Percentiles rank a stretch among this genome's conserved stretches.
Evolutionary conservation across 2,797 vertebrate genomes (phyloP).

Genomic region (Bovichtus diacanthus): DNA sequence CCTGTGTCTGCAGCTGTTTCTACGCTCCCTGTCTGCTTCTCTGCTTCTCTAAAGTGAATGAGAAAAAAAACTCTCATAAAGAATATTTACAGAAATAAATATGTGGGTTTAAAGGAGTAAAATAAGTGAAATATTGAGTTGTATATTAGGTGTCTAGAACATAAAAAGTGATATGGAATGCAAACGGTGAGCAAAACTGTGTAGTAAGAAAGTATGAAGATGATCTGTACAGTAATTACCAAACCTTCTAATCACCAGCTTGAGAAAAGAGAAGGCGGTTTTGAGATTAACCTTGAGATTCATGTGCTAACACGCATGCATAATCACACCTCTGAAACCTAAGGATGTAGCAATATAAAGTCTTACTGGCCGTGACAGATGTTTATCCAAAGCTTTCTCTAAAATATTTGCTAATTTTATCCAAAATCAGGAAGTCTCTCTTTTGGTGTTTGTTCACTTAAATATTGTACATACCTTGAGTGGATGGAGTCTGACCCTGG

Average conservation of each 20-base stretch:
- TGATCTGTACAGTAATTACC: conserved; percentile 49
- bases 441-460: neutral
- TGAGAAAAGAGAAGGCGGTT: conserved; percentile 33
- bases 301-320: conserved; percentile 43
- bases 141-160: conserved; percentile 4
- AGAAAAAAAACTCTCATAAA: conserved; percentile 14
- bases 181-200: conserved; percentile 19
- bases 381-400: conserved; percentile 1
- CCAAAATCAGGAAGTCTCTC: neutral
- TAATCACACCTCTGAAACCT: conserved; percentile 53
- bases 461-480: conserved; percentile 3
- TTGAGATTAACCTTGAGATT: conserved; percentile 42
- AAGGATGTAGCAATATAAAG: conserved; percentile 2
- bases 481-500: conserved; percentile 6
- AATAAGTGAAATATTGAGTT: neutral
- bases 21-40: conserved; percentile 9
- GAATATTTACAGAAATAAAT: conserved; percentile 21
- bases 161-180: conserved; percentile 27
- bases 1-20: conserved; percentile 39
- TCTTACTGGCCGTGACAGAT: conserved; percentile 13
- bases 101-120: conserved; percentile 15
- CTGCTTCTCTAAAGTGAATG: conserved; percentile 11
- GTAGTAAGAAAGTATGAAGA: conserved; percentile 46
- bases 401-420: neutral
- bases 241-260: conserved; percentile 54